Percentiles rank a stretch among this genome's conserved stretches.
These are phyloP conservation scores for Muntiacus reevesi DNA, from an alignment of 2,113 vertebrate genomes.

Conservation along the genomic window DNA sequence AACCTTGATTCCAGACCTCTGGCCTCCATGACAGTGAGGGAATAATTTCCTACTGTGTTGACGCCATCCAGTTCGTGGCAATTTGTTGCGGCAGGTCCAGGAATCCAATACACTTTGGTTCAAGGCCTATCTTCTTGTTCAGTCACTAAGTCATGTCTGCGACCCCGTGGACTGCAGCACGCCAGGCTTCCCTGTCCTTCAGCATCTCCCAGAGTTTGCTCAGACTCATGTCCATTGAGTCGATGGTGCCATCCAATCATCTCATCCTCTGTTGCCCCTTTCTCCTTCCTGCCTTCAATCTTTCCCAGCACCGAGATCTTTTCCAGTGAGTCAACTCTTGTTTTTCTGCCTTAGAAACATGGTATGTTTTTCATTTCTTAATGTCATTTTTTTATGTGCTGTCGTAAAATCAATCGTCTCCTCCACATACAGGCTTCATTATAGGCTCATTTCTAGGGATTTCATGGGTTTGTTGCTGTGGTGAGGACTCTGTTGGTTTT, in stretches of 20 bases:
- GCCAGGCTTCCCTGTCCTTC: background rate
- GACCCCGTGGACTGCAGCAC: background rate
- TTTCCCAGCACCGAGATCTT: background rate
- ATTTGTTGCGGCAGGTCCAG: background rate
- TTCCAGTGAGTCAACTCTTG: background rate
- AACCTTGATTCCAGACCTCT: background rate
- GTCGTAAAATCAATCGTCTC: background rate
- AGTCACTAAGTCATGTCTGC: background rate
- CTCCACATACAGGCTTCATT: background rate
- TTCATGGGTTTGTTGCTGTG: background rate
- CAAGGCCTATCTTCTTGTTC: background rate
- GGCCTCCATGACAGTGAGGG: background rate
- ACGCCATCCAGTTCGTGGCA: accelerated
- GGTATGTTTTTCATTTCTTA: background rate
- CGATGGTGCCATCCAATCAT: accelerated
- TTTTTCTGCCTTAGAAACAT: background rate
- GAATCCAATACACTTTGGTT: background rate
- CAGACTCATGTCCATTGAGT: background rate
- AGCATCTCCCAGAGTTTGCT: accelerated
- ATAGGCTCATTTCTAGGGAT: background rate
- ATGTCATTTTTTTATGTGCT: background rate
- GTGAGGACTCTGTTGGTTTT: background rate
- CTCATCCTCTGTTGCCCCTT: background rate
- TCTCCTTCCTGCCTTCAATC: background rate
- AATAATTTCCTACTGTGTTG: background rate